A percentile compares a stretch with the other conserved stretches of the same genome.
These are phyloP conservation scores for Panagrolaimus sp. DNA, from an alignment of 1,140 invertebrate species.

Conservation along the genomic window DNA sequence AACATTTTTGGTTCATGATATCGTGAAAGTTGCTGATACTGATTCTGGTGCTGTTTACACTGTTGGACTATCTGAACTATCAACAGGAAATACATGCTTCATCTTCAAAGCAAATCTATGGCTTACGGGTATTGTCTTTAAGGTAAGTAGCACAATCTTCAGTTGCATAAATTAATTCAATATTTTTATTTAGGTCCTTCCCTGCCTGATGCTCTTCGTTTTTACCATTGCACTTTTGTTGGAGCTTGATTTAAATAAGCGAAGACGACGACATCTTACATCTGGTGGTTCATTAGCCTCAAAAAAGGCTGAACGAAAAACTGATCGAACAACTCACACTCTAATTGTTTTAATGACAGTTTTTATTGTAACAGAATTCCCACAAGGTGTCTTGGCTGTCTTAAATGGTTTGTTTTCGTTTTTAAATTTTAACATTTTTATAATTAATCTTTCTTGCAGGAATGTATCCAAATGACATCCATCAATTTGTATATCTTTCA, in stretches of 20 bases:
- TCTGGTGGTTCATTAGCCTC: constrained; percentile 40
- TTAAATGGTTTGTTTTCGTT: too few species aligned
- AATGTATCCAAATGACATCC: constrained; percentile 45
- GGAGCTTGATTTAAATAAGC: constrained; percentile 31
- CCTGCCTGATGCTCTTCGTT: constrained; percentile 35
- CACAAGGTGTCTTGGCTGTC: constrained; percentile 40
- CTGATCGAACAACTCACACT: constrained; percentile 44
- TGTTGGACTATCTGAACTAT: constrained; percentile 48
- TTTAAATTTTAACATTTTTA: too few species aligned
- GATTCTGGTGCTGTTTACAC: constrained; percentile 38
- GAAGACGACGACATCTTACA: constrained; percentile 32
- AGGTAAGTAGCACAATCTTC: constrained; percentile 18
- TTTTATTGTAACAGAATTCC: constrained; percentile 37
- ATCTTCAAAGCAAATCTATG: constrained; percentile 47
- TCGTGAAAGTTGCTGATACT: constrained; percentile 27
- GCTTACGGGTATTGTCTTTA: constrained; percentile 46
- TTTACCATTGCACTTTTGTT: constrained; percentile 38
- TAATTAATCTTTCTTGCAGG: too few species aligned
- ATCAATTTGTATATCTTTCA: constrained; percentile 46
- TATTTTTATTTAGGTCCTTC: constrained; percentile 31
- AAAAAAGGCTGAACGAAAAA: constrained; percentile 25
- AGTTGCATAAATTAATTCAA: constrained; percentile 6
- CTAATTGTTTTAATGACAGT: constrained; percentile 36
- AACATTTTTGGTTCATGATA: constrained; percentile 47
- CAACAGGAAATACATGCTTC: constrained; percentile 39